These are phyloP conservation scores for Ammospiza caudacuta DNA, from an alignment of 2,113 vertebrate species.

Conservation along the genomic window DNA sequence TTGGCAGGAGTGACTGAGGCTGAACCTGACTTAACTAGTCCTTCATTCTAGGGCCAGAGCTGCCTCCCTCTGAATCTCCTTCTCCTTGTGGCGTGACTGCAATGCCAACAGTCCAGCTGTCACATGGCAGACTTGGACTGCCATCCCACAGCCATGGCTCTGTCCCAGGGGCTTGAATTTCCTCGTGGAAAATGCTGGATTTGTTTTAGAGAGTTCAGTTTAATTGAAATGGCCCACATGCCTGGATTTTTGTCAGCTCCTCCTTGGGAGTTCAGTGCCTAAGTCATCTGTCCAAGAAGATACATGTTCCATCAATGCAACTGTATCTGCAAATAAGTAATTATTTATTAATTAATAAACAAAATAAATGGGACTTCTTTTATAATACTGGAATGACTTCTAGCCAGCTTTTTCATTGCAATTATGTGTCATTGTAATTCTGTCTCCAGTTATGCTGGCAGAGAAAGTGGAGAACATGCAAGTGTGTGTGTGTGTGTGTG, in stretches of 20 bases:
- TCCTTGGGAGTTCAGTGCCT: not conserved
- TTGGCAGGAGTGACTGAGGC: not conserved
- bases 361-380: constrained; percentile 49
- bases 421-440: not conserved
- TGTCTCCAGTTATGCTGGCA: not conserved
- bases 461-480: not conserved
- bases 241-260: not conserved
- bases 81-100: not conserved
- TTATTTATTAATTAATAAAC: constrained; percentile 39
- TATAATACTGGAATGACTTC: constrained; percentile 11
- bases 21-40: not conserved
- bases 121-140: not conserved
- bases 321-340: not conserved
- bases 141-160: not conserved
- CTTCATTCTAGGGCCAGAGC: not conserved
- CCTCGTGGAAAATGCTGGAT: not conserved
- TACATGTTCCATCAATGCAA: not conserved
- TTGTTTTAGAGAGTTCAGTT: not conserved
- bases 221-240: not conserved
- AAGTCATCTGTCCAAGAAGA: not conserved
- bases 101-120: not conserved
- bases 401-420: not conserved
- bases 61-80: not conserved
- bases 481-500: too few relatives aligned
- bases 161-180: not conserved